These are phyloP conservation scores for Lethrus apterus DNA, from an alignment of 1,140 invertebrate genomes.

Conservation along the genomic window DNA sequence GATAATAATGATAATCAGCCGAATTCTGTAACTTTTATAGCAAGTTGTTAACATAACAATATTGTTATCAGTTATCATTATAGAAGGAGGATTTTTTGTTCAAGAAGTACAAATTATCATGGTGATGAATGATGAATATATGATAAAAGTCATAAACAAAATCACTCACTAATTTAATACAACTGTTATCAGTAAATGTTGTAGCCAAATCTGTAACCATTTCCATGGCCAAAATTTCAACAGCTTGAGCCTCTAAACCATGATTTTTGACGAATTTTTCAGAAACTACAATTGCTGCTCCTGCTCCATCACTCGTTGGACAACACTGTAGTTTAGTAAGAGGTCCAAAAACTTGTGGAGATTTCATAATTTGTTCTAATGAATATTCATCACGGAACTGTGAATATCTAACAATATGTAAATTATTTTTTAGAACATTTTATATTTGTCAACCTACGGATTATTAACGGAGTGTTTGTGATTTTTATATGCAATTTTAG, in stretches of 20 bases:
- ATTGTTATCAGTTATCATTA: too few relatives aligned
- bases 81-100: too few relatives aligned
- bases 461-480: constrained; percentile 95
- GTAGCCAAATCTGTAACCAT: constrained; percentile 87
- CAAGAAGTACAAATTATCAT: too few relatives aligned
- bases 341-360: constrained; percentile 78
- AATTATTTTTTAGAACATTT: neutral
- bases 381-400: constrained; percentile 88
- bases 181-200: constrained; percentile 77
- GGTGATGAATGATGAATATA: too few relatives aligned
- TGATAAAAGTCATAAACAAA: too few relatives aligned
- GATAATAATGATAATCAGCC: too few relatives aligned
- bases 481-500: constrained; percentile 97
- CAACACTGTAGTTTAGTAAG: constrained; percentile 95
- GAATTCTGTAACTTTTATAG: too few relatives aligned
- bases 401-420: constrained; percentile 56
- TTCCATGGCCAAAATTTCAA: constrained; percentile 94
- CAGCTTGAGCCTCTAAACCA: constrained; percentile 74
- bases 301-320: constrained; percentile 94
- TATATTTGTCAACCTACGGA: constrained; percentile 55
- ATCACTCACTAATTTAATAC: constrained; percentile 77
- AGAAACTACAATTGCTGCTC: constrained; percentile 82
- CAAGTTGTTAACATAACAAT: too few relatives aligned
- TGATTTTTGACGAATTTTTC: constrained; percentile 84
- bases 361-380: constrained; percentile 80